These are phyloP conservation scores for Australoheros scitulus DNA, from an alignment of 2,113 vertebrate genomes.

Conservation along the genomic window DNA sequence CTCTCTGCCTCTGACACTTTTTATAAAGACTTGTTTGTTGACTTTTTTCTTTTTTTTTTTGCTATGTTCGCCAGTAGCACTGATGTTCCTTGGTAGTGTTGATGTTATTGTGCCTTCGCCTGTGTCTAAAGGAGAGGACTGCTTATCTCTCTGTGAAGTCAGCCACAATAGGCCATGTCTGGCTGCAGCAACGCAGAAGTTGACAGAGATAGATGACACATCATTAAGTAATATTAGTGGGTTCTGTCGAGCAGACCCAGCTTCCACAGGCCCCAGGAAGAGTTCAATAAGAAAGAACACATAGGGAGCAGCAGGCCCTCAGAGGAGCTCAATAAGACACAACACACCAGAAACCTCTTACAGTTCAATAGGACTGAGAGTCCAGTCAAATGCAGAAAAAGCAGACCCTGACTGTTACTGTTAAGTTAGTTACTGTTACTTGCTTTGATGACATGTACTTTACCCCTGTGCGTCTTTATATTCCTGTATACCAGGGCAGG, in stretches of 20 bases:
- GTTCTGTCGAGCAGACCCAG: conserved; percentile 72
- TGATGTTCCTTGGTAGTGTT: conserved; percentile 36
- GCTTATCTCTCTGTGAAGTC: conserved; percentile 78
- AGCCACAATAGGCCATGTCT: conserved; percentile 69
- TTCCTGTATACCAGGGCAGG: conserved; percentile 2
- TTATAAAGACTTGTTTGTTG: conserved; percentile 57
- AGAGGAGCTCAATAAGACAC: conserved; percentile 61
- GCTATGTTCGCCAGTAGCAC: conserved; percentile 19
- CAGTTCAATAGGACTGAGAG: conserved; percentile 45
- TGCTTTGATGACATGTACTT: conserved; percentile 19
- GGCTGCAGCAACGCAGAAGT: conserved; percentile 51
- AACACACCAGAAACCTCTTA: conserved; percentile 54
- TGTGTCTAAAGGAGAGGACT: conserved; percentile 63
- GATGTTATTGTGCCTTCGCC: conserved; percentile 60
- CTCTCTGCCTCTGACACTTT: conserved; percentile 24
- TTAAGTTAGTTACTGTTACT: conserved; percentile 29
- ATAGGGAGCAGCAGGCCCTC: conserved; percentile 45
- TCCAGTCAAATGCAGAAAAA: conserved; percentile 35
- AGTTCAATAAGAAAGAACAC: conserved; percentile 77
- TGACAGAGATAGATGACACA: conserved; percentile 84
- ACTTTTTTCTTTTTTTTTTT: conserved; percentile 35
- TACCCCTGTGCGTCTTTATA: not conserved
- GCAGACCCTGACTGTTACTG: conserved; percentile 21
- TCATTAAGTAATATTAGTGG: conserved; percentile 86
- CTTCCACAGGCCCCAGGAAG: conserved; percentile 69